Percentiles rank a stretch among this genome's conserved stretches.
Evolutionary conservation across 2,888 invertebrate species (phyloP).

Genomic region (Cryptocephalus moraei): DNA sequence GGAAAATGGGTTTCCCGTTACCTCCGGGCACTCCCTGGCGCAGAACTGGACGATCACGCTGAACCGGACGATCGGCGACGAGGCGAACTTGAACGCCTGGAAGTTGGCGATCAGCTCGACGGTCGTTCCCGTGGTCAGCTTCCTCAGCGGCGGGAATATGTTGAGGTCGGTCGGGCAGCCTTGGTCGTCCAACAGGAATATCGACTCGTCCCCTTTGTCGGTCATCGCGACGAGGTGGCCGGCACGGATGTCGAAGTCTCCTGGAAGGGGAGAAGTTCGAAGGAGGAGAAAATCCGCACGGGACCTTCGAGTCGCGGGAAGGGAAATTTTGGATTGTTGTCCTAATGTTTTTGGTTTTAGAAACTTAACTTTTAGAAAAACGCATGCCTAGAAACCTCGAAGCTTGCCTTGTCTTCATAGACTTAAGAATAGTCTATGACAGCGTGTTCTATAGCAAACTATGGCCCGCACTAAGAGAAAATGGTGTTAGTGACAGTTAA

Average conservation of each 20-base stretch:
- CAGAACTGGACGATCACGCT: conserved; percentile 77
- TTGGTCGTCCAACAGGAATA: conserved; percentile 60
- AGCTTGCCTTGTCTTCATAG: no score
- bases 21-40: conserved; percentile 54
- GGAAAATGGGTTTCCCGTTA: conserved; percentile 28
- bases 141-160: conserved; percentile 42
- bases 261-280: conserved; percentile 22
- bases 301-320: no score
- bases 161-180: conserved; percentile 70
- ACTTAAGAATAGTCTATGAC: no score
- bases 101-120: conserved; percentile 51
- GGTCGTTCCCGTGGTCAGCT: conserved; percentile 28
- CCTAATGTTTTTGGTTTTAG: no score
- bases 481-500: no score
- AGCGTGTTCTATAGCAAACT: no score
- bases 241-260: conserved; percentile 55
- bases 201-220: conserved; percentile 61
- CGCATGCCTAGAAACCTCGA: no score
- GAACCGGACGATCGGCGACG: conserved; percentile 73
- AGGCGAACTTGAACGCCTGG: conserved; percentile 79
- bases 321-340: no score
- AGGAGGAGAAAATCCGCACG: no score
- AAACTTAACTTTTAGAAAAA: no score
- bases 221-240: conserved; percentile 74
- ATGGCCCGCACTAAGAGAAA: no score